Conservation (phyloP, 1,140 invertebrate species). For the Propsilocerus akamusi region DNA sequence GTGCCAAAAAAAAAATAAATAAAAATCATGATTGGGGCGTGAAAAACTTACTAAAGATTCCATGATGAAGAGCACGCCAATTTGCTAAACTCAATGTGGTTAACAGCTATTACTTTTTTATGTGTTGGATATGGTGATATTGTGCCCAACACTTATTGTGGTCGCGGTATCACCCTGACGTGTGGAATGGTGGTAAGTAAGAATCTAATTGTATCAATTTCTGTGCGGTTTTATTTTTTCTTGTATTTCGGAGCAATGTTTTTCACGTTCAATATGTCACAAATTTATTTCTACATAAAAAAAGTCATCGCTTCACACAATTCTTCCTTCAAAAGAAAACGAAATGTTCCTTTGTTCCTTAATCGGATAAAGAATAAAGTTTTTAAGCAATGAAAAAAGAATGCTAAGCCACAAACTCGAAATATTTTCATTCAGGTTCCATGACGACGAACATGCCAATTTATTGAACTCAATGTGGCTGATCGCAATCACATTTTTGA, state of each 20-base stretch:
- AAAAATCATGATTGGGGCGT: too few species aligned
- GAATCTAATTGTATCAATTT: conserved; percentile 7
- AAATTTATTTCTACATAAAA: too few species aligned
- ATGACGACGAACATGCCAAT: conserved; percentile 93
- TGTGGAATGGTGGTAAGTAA: conserved; percentile 85
- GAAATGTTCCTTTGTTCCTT: too few species aligned
- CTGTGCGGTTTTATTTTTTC: not conserved
- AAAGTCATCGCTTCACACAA: too few species aligned
- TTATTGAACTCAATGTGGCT: conserved; percentile 98
- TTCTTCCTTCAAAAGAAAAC: too few species aligned
- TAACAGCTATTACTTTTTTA: conserved; percentile 77
- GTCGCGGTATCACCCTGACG: conserved; percentile 72
- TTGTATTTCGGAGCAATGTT: too few species aligned
- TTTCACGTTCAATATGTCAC: too few species aligned
- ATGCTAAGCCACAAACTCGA: too few species aligned
- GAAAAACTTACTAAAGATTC: conserved; percentile 39
- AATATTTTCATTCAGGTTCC: conserved; percentile 67
- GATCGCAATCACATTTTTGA: conserved; percentile 94
- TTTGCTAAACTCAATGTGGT: conserved; percentile 84
- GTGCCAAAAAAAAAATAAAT: not conserved
- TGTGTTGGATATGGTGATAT: conserved; percentile 72
- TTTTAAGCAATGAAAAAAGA: too few species aligned
- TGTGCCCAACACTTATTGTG: conserved; percentile 88
- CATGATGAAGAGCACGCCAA: conserved; percentile 77
- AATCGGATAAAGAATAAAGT: too few species aligned